Evolutionary conservation across 2,797 vertebrate species (phyloP).

Genomic region (Hylomyscus alleni): DNA sequence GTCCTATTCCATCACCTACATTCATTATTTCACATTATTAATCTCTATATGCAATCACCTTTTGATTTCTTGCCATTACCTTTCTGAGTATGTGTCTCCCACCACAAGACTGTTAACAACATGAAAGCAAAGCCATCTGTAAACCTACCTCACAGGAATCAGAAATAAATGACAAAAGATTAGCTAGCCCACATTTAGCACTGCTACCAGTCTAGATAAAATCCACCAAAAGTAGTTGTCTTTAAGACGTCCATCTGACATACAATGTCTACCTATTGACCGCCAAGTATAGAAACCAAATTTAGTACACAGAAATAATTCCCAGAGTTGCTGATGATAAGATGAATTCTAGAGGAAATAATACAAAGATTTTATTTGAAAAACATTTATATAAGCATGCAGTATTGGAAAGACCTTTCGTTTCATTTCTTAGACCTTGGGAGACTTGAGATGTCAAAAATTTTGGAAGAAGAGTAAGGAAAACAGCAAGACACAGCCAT

Average conservation of each 20-base stretch:
- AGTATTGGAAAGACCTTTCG: not conserved
- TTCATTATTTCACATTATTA: slow-evolving; percentile 52
- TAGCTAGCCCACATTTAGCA: not conserved
- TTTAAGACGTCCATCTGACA: not conserved
- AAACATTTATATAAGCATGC: not conserved
- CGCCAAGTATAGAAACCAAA: slow-evolving; percentile 10
- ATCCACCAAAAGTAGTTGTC: slow-evolving; percentile 55
- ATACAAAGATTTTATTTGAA: slow-evolving; percentile 19
- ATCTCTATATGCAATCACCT: slow-evolving; percentile 1
- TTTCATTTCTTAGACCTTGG: not conserved
- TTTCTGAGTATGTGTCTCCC: slow-evolving; percentile 1
- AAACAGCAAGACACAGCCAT: not conserved
- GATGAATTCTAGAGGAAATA: not conserved
- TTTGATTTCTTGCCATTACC: not conserved
- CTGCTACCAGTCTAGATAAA: slow-evolving; percentile 17
- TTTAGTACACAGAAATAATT: not conserved
- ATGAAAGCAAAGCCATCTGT: slow-evolving; percentile 2
- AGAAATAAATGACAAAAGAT: not conserved
- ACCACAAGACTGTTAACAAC: not conserved
- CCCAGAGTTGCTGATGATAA: not conserved
- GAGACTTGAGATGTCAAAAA: not conserved
- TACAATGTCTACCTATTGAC: not conserved
- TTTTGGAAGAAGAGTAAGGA: not conserved
- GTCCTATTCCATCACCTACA: not conserved
- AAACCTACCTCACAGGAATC: slow-evolving; percentile 19